Conservation (phyloP, 2,113 vertebrate species). For the Psilopsiagon aurifrons region DNA sequence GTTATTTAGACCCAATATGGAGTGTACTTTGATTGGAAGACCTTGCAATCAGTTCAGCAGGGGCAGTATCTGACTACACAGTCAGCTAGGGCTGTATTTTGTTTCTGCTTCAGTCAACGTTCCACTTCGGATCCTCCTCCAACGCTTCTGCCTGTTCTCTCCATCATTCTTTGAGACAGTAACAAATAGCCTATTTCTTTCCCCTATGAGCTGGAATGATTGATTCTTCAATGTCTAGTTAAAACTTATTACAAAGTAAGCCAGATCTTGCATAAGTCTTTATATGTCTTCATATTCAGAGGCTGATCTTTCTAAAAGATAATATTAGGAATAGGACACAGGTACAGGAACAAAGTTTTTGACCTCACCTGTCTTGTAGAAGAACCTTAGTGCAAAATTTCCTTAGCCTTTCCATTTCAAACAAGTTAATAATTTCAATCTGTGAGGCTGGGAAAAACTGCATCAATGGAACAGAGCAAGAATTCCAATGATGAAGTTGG, state of each 20-base stretch:
- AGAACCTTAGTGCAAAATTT: neutral
- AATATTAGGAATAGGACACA: neutral
- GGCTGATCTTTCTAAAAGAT: neutral
- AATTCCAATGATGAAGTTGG: neutral
- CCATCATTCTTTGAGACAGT: slow-evolving; percentile 37
- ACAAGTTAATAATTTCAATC: neutral
- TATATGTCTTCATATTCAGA: neutral
- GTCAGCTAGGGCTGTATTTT: neutral
- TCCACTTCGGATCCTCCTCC: neutral
- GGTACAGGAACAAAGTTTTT: neutral
- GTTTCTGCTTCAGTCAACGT: neutral
- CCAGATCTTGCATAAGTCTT: neutral
- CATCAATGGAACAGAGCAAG: neutral
- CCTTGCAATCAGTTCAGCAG: neutral
- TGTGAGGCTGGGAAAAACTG: neutral
- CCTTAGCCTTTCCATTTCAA: neutral
- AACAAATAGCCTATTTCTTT: slow-evolving; percentile 21
- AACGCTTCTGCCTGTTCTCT: neutral
- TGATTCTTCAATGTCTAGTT: slow-evolving; percentile 40
- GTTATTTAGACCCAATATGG: neutral
- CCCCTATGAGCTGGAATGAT: neutral
- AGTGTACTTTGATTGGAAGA: neutral
- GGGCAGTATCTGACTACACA: neutral
- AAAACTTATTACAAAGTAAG: neutral
- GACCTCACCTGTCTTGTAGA: neutral